phyloP scores from a whole-genome alignment of 2,797 vertebrate genomes.

The Limosa lapponica region DNA sequence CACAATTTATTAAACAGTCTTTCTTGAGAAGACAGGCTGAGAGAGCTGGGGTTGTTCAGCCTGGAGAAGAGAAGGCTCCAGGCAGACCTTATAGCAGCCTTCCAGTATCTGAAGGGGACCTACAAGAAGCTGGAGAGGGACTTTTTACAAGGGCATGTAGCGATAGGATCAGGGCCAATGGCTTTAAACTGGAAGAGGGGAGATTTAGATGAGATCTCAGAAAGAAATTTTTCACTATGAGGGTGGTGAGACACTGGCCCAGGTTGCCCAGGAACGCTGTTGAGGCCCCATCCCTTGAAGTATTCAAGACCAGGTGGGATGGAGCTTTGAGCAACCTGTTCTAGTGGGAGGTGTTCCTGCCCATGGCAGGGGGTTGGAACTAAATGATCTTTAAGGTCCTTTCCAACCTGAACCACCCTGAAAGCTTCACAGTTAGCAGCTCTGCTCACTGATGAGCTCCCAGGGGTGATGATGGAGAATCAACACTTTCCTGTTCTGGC shows the following conservation, averaged over 20 bases:
- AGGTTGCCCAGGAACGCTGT: background rate
- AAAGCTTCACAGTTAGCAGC: background rate
- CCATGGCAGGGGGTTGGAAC: background rate
- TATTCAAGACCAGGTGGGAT: background rate
- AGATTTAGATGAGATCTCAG: background rate
- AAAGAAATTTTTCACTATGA: background rate
- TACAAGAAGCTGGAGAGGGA: background rate
- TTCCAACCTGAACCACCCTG: background rate
- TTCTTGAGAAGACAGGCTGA: background rate
- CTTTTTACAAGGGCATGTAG: background rate
- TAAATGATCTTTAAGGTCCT: background rate
- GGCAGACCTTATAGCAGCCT: background rate
- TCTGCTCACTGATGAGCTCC: background rate
- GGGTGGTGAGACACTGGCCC: background rate
- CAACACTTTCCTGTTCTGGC: background rate
- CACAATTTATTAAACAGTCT: background rate
- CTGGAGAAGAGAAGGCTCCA: background rate
- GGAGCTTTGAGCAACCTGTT: background rate
- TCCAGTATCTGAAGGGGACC: background rate
- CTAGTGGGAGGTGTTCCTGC: background rate
- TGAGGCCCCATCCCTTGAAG: background rate
- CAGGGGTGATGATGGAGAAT: background rate
- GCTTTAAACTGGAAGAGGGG: background rate
- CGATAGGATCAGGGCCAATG: background rate
- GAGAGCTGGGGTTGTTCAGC: background rate